phyloP scores from a whole-genome alignment of 1,140 invertebrate genomes.

The Proales similis region DNA sequence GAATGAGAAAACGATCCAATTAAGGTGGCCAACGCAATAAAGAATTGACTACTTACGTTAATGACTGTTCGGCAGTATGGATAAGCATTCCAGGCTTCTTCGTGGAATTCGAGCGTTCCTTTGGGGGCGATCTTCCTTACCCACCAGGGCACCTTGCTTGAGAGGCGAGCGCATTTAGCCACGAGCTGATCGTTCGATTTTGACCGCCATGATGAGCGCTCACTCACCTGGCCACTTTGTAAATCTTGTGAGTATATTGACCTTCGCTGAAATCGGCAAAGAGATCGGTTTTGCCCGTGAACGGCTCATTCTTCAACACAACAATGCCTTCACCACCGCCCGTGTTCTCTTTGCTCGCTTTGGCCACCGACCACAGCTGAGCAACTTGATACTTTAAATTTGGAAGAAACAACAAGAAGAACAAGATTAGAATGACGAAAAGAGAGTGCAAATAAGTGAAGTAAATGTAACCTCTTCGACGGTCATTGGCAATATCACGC shows the following conservation, averaged over 20 bases:
- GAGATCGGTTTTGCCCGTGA: slow-evolving; percentile 75
- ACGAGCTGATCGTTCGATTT: too few relatives aligned
- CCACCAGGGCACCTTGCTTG: slow-evolving; percentile 55
- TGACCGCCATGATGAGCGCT: too few relatives aligned
- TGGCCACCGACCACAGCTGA: slow-evolving; percentile 93
- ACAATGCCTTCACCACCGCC: slow-evolving; percentile 98
- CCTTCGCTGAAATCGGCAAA: slow-evolving; percentile 81
- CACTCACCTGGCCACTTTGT: slow-evolving; percentile 80
- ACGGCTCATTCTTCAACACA: slow-evolving; percentile 60
- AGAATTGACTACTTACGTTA: slow-evolving; percentile 54
- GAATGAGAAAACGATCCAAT: slow-evolving; percentile 3
- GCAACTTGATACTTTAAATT: slow-evolving; percentile 78
- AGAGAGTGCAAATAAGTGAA: slow-evolving; percentile 1
- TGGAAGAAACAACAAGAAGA: too few relatives aligned
- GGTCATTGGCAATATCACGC: slow-evolving; percentile 29
- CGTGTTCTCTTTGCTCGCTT: slow-evolving; percentile 98
- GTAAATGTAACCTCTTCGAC: slow-evolving; percentile 48
- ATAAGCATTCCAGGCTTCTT: slow-evolving; percentile 99
- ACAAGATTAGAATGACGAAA: too few relatives aligned
- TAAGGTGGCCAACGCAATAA: slow-evolving; percentile 1
- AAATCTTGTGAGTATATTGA: slow-evolving; percentile 99
- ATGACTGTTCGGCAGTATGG: slow-evolving; percentile 97
- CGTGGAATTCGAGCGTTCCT: slow-evolving; percentile 90
- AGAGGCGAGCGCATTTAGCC: too few relatives aligned
- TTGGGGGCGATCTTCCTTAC: slow-evolving; percentile 88